phyloP scores from a whole-genome alignment of 1,140 invertebrate genomes.

The Macrotrachela quadricornifera region DNA sequence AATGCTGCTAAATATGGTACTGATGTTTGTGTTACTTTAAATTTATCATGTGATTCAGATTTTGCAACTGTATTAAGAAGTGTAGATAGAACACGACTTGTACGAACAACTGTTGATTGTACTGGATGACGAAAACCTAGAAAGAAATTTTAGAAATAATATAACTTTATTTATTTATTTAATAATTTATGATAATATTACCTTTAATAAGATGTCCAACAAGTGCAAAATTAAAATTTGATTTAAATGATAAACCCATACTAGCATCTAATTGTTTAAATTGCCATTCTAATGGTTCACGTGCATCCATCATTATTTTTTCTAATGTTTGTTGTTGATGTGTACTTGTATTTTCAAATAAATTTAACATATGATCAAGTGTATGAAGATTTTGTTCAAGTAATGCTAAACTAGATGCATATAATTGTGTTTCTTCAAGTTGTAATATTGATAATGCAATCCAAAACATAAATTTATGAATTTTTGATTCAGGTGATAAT shows the following conservation, averaged over 20 bases:
- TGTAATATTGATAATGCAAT: constrained; percentile 81
- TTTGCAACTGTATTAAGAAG: constrained; percentile 67
- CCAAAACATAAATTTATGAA: constrained; percentile 85
- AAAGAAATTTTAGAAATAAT: too few species aligned
- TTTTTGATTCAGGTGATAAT: constrained; percentile 52
- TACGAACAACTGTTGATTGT: constrained; percentile 69
- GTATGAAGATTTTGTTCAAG: constrained; percentile 92
- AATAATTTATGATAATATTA: too few species aligned
- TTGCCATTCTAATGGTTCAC: constrained; percentile 92
- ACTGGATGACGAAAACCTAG: constrained; percentile 62
- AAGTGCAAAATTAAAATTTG: constrained; percentile 89
- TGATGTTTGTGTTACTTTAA: constrained; percentile 70
- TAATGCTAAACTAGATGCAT: constrained; percentile 71
- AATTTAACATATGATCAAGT: constrained; percentile 23
- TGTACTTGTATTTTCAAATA: constrained; percentile 32
- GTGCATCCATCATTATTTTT: constrained; percentile 72
- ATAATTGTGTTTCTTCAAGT: constrained; percentile 72
- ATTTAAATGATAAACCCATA: constrained; percentile 60
- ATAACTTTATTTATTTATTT: too few species aligned
- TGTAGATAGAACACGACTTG: constrained; percentile 65
- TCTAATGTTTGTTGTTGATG: constrained; percentile 45
- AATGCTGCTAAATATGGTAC: constrained; percentile 82
- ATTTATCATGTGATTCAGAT: constrained; percentile 60
- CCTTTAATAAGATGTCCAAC: constrained; percentile 79
- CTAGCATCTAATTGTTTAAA: constrained; percentile 88